Conservation (phyloP, 2,888 invertebrate species). For the Scaptomyza tumidula region DNA sequence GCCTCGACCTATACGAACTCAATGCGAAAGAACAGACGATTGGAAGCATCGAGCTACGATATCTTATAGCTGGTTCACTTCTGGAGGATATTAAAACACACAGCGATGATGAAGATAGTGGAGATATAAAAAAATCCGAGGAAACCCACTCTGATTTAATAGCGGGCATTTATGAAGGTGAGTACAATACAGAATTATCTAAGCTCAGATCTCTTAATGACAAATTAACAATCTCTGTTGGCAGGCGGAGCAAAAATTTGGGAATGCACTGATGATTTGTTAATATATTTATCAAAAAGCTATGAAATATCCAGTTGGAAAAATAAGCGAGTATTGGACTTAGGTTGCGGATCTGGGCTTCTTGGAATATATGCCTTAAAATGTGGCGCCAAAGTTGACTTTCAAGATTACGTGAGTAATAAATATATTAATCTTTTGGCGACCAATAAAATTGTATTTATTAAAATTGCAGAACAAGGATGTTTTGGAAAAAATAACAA, state of each 20-base stretch:
- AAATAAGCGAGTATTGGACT: slow-evolving; percentile 89
- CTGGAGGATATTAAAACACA: slow-evolving; percentile 72
- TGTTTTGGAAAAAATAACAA: slow-evolving; percentile 91
- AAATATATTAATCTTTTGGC: background rate
- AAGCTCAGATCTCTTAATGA: too few relatives aligned
- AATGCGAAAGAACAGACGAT: slow-evolving; percentile 68
- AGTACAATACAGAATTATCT: background rate
- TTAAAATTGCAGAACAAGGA: slow-evolving; percentile 91
- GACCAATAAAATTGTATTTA: slow-evolving; percentile 14
- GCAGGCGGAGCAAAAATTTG: slow-evolving; percentile 97
- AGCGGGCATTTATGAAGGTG: slow-evolving; percentile 92
- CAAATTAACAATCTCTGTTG: slow-evolving; percentile 47
- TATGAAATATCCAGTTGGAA: slow-evolving; percentile 82
- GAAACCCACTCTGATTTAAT: slow-evolving; percentile 90
- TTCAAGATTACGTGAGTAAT: slow-evolving; percentile 96
- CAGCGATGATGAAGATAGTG: slow-evolving; percentile 55
- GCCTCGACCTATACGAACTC: slow-evolving; percentile 75
- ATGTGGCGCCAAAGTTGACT: slow-evolving; percentile 89
- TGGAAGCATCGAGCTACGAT: slow-evolving; percentile 58
- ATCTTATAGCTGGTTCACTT: slow-evolving; percentile 75
- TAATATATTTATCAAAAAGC: slow-evolving; percentile 87
- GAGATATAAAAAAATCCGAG: slow-evolving; percentile 85
- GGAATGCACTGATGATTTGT: slow-evolving; percentile 95
- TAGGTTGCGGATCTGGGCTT: slow-evolving; percentile 96
- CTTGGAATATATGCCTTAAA: slow-evolving; percentile 92